Percentiles rank a stretch among this genome's conserved stretches.
These are phyloP conservation scores for Tinamus guttatus DNA, from an alignment of 2,113 vertebrate genomes.

Conservation along the genomic window DNA sequence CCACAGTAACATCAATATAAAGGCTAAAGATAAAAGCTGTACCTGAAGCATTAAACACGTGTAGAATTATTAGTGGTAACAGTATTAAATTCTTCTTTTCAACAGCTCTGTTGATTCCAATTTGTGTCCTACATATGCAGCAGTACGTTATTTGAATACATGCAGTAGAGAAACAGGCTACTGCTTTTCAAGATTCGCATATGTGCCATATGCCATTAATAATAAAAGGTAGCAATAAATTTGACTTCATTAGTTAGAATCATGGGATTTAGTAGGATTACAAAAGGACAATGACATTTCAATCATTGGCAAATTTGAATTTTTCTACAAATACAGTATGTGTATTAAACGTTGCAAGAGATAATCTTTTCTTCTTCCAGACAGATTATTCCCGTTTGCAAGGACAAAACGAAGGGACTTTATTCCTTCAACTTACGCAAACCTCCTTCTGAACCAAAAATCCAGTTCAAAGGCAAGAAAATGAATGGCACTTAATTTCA, in stretches of 20 bases:
- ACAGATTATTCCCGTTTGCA: constrained; percentile 18
- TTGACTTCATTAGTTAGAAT: neutral
- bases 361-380: neutral
- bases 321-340: neutral
- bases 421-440: neutral
- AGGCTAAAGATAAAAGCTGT: neutral
- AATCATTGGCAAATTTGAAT: neutral
- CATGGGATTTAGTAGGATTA: neutral
- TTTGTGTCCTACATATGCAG: neutral
- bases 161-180: neutral
- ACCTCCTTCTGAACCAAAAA: constrained; percentile 29
- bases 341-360: neutral
- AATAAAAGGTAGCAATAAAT: neutral
- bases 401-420: neutral
- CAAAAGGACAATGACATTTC: neutral
- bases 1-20: neutral
- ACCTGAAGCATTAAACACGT: neutral
- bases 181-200: neutral
- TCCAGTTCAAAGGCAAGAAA: neutral
- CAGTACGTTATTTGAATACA: neutral
- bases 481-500: constrained; percentile 3
- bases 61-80: neutral
- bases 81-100: neutral
- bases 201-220: neutral
- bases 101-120: neutral